Conservation (phyloP, 2,113 vertebrate species). For the Columba janthina region DNA sequence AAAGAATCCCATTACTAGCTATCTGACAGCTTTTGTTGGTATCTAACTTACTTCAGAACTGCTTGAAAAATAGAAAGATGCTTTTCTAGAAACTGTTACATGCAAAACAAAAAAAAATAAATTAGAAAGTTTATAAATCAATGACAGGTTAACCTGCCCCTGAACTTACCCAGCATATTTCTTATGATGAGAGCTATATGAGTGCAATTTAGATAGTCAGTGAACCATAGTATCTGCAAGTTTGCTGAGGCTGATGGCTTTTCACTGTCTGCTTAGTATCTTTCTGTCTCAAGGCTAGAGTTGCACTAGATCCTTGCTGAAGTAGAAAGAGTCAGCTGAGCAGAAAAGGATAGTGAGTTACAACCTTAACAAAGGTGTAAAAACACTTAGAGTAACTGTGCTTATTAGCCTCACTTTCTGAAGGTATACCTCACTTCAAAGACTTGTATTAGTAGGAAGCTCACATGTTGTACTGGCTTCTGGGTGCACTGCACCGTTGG, state of each 20-base stretch:
- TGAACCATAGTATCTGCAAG: background rate
- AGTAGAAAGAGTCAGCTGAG: background rate
- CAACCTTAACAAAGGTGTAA: background rate
- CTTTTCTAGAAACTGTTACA: background rate
- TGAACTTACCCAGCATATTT: background rate
- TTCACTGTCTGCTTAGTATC: background rate
- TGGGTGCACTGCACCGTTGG: accelerated
- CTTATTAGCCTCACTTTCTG: background rate
- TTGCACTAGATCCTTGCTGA: background rate
- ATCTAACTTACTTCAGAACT: background rate
- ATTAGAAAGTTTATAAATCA: background rate
- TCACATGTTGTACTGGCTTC: background rate
- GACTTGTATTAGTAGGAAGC: background rate
- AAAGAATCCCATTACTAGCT: background rate
- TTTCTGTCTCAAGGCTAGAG: background rate
- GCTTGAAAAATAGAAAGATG: background rate
- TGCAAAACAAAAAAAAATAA: background rate
- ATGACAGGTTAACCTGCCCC: background rate
- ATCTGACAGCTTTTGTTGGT: background rate
- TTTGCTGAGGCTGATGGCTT: background rate
- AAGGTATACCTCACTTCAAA: background rate
- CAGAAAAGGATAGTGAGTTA: background rate
- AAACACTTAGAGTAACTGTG: background rate
- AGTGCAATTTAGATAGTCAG: slow-evolving; percentile 10
- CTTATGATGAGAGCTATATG: background rate